These are phyloP conservation scores for Eueides isabella DNA, from an alignment of 1,140 invertebrate genomes.

Conservation along the genomic window DNA sequence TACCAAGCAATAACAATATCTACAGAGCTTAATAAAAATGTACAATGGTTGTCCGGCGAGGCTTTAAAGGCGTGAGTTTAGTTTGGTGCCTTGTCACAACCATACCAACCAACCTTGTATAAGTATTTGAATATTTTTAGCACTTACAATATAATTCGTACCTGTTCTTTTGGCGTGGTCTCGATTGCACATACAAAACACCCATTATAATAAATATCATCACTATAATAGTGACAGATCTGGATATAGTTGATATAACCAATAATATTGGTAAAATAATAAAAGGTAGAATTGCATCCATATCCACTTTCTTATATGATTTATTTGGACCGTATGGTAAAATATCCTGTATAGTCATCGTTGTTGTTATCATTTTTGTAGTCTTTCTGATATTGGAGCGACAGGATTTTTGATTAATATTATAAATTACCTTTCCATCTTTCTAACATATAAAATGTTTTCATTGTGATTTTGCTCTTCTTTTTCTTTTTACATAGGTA, in stretches of 20 bases:
- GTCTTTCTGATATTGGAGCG: not conserved
- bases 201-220: conserved; percentile 85
- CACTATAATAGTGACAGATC: conserved; percentile 83
- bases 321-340: conserved; percentile 57
- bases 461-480: not conserved
- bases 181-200: conserved; percentile 84
- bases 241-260: conserved; percentile 83
- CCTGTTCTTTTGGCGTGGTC: conserved; percentile 83
- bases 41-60: too few relatives aligned
- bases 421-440: not conserved
- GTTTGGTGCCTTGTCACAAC: too few relatives aligned
- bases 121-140: too few relatives aligned
- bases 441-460: not conserved
- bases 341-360: conserved; percentile 58
- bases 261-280: conserved; percentile 84
- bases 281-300: conserved; percentile 85
- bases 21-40: too few relatives aligned
- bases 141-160: conserved; percentile 31
- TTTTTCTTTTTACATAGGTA: not conserved
- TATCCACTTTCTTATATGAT: conserved; percentile 61
- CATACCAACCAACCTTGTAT: too few relatives aligned
- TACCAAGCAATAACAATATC: too few relatives aligned
- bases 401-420: not conserved
- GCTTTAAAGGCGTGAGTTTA: too few relatives aligned
- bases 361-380: conserved; percentile 2